These are phyloP conservation scores for Pyrgus malvae DNA, from an alignment of 2,888 invertebrate species.

Conservation along the genomic window DNA sequence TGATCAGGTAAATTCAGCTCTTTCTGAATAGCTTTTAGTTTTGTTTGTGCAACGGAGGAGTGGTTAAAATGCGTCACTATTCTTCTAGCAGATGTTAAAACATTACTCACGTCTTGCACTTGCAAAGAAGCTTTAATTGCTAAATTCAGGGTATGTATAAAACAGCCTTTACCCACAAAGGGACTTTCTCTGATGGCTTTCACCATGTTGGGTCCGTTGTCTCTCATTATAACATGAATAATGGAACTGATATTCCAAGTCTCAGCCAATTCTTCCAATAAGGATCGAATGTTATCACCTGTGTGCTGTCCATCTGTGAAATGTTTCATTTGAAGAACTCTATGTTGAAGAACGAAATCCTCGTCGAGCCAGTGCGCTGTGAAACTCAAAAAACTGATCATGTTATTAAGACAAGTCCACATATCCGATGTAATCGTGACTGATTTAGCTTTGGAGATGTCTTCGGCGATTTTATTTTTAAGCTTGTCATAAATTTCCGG, in stretches of 20 bases:
- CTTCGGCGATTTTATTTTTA: constrained; percentile 29
- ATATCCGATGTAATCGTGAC: constrained; percentile 37
- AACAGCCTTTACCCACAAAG: constrained; percentile 1
- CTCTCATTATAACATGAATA: not conserved
- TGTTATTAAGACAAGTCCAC: constrained; percentile 36
- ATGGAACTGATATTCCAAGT: not conserved
- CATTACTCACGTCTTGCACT: not conserved
- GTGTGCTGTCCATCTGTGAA: not conserved
- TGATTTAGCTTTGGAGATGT: constrained; percentile 31
- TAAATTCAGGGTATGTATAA: constrained; percentile 5
- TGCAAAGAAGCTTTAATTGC: constrained; percentile 1
- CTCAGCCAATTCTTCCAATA: not conserved
- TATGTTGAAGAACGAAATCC: not conserved
- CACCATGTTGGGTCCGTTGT: constrained; percentile 12
- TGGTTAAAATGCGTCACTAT: not conserved
- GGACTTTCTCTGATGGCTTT: not conserved
- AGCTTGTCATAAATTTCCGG: constrained; percentile 35
- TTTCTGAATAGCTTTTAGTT: constrained; percentile 1
- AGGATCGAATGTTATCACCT: not conserved
- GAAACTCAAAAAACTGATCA: constrained; percentile 34
- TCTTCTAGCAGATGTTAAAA: not conserved
- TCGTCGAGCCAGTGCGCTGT: constrained; percentile 11
- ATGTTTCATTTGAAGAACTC: not conserved
- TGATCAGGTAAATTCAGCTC: not conserved
- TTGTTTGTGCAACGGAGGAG: constrained; percentile 1